Conservation (phyloP, 35 echinoderm and acorn worm species). For the Apostichopus californicus region DNA sequence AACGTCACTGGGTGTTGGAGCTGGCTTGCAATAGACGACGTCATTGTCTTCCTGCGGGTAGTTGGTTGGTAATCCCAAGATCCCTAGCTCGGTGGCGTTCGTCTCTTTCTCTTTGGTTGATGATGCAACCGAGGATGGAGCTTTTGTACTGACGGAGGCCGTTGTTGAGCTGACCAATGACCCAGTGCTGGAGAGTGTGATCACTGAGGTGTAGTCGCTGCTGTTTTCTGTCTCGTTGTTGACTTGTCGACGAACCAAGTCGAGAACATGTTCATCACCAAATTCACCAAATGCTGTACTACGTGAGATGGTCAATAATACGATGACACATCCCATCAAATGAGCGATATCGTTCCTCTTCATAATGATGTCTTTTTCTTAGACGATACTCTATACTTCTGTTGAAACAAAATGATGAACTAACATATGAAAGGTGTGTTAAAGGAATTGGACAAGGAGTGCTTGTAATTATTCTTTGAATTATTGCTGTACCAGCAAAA, state of each 20-base stretch:
- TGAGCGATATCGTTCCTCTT: too few species aligned
- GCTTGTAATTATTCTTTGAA: too few species aligned
- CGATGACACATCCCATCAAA: too few species aligned
- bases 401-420: too few species aligned
- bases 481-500: too few species aligned
- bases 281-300: too few species aligned
- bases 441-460: too few species aligned
- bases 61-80: not conserved
- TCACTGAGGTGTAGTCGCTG: not conserved
- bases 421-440: too few species aligned
- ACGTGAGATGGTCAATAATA: too few species aligned
- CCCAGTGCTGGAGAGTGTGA: too few species aligned
- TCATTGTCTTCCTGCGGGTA: not conserved
- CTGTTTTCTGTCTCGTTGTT: not conserved
- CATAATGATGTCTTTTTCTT: too few species aligned
- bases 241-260: slow-evolving; percentile 14
- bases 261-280: not conserved
- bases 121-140: not conserved
- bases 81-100: not conserved
- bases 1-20: not conserved
- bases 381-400: too few species aligned
- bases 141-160: not conserved
- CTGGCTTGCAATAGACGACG: not conserved
- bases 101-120: not conserved
- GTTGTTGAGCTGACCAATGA: not conserved